Percentiles rank a stretch among this genome's conserved stretches.
Evolutionary conservation across 2,888 invertebrate genomes (phyloP).

Genomic region (Argyresthia albistria): DNA sequence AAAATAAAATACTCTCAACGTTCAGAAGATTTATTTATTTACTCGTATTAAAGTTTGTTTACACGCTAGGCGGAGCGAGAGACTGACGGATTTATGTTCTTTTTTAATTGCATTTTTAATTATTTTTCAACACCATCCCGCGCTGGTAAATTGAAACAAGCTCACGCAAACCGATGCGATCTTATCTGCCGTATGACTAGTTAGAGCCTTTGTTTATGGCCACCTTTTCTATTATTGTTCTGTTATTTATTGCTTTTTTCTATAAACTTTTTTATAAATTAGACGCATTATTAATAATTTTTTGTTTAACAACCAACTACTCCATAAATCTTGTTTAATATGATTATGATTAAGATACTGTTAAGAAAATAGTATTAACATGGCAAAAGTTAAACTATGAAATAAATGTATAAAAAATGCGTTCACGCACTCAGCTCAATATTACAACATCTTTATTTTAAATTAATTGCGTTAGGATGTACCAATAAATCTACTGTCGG

Average conservation of each 20-base stretch:
- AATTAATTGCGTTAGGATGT: slow-evolving; percentile 51
- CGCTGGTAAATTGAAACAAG: slow-evolving; percentile 57
- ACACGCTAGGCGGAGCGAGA: slow-evolving; percentile 43
- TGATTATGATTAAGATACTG: no score
- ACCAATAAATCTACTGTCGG: slow-evolving; percentile 48
- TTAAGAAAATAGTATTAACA: no score
- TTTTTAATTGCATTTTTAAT: slow-evolving; percentile 68
- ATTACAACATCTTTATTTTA: slow-evolving; percentile 44
- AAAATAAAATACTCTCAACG: slow-evolving; percentile 38
- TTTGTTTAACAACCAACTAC: no score
- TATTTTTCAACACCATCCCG: slow-evolving; percentile 57
- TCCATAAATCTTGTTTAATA: no score
- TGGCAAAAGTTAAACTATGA: not conserved
- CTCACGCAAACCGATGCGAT: slow-evolving; percentile 34
- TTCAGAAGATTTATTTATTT: slow-evolving; percentile 40
- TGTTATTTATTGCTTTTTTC: not conserved
- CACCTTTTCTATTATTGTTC: not conserved
- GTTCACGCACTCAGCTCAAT: slow-evolving; percentile 13
- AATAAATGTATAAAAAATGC: not conserved
- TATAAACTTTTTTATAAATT: not conserved
- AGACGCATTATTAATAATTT: no score
- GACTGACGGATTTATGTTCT: slow-evolving; percentile 56
- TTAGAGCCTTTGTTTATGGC: slow-evolving; percentile 9
- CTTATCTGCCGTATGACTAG: slow-evolving; percentile 33
- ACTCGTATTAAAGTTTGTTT: slow-evolving; percentile 27